A percentile compares a stretch with the other conserved stretches of the same genome.
Evolutionary conservation across 2,113 vertebrate species (phyloP).

Genomic region (Lepisosteus oculatus): DNA sequence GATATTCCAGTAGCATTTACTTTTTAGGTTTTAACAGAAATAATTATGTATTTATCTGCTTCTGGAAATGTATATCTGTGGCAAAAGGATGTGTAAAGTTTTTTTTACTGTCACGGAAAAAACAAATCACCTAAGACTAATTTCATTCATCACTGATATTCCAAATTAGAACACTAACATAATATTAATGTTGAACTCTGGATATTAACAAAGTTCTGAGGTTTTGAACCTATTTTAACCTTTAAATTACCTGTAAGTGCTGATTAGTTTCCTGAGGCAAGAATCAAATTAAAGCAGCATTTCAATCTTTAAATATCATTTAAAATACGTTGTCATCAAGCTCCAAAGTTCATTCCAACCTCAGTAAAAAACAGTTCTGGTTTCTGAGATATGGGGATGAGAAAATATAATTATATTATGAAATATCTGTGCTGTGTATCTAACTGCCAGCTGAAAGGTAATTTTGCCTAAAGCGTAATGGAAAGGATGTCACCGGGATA

Average conservation of each 20-base stretch:
- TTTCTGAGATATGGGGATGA: not conserved
- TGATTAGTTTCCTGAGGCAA: constrained; percentile 48
- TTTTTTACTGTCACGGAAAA: not conserved
- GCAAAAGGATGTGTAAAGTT: not conserved
- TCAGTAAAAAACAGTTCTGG: constrained; percentile 6
- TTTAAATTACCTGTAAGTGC: constrained; percentile 43
- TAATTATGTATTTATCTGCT: no score
- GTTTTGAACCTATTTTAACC: constrained; percentile 32
- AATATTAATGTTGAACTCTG: constrained; percentile 29
- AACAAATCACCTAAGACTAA: not conserved
- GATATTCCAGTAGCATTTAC: no score
- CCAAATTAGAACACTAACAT: constrained; percentile 27
- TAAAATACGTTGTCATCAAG: constrained; percentile 16
- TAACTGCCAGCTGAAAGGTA: not conserved
- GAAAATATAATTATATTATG: no score
- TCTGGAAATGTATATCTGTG: not conserved
- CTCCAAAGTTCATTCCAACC: constrained; percentile 21
- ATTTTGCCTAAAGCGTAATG: constrained; percentile 10
- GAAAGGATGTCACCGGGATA: not conserved
- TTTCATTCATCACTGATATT: constrained; percentile 2
- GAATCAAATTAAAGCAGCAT: constrained; percentile 44
- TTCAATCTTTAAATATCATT: constrained; percentile 34
- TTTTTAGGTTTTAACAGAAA: no score
- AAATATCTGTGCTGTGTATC: not conserved
- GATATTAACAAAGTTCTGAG: constrained; percentile 20